These are phyloP conservation scores for Diorhabda elongata DNA, from an alignment of 1,140 invertebrate genomes.

Conservation along the genomic window DNA sequence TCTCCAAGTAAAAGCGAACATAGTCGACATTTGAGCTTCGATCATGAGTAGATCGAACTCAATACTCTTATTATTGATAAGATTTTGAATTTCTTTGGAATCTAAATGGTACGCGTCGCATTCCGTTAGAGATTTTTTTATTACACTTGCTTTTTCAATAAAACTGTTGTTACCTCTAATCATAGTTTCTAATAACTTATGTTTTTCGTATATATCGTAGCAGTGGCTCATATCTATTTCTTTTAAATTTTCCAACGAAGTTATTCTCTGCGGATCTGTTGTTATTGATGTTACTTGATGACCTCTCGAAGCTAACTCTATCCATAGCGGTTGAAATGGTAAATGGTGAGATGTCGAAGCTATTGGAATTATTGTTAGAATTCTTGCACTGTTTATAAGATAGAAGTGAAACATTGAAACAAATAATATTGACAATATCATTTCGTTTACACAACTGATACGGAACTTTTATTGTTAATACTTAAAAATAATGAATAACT, in stretches of 20 bases:
- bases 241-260: conserved; percentile 22
- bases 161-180: conserved; percentile 8
- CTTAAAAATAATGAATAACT: too few species aligned
- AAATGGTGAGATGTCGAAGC: conserved; percentile 31
- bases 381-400: conserved; percentile 19
- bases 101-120: conserved; percentile 10
- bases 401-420: too few species aligned
- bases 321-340: conserved; percentile 30
- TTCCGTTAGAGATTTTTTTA: conserved; percentile 12
- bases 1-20: conserved; percentile 30
- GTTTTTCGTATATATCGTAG: conserved; percentile 24
- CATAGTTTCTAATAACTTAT: conserved; percentile 30
- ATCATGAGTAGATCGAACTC: conserved; percentile 44
- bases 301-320: conserved; percentile 35
- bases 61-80: conserved; percentile 37
- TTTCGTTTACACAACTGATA: too few species aligned
- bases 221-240: conserved; percentile 30
- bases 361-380: conserved; percentile 24
- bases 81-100: conserved; percentile 40
- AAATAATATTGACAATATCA: too few species aligned
- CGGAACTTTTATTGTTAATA: too few species aligned
- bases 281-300: conserved; percentile 46
- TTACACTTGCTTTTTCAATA: conserved; percentile 18
- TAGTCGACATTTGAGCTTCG: conserved; percentile 34
- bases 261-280: conserved; percentile 31